A percentile compares a stretch with the other conserved stretches of the same genome.
phyloP scores from a whole-genome alignment of 1,140 invertebrate genomes.

The Habropoda laboriosa region DNA sequence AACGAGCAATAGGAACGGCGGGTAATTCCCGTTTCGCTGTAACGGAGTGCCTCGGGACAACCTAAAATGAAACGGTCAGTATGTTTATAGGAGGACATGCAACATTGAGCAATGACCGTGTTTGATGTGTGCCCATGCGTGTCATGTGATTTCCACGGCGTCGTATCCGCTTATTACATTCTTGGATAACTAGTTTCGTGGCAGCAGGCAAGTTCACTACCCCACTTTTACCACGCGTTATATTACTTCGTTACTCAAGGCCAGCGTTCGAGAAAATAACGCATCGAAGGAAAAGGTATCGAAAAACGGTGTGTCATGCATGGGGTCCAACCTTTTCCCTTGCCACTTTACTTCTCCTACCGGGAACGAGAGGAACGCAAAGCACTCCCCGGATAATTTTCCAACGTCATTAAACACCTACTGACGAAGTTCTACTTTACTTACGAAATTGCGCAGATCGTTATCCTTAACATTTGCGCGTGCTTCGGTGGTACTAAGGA shows the following conservation, averaged over 20 bases:
- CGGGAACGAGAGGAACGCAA: too few relatives aligned
- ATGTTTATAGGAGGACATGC: slow-evolving; percentile 43
- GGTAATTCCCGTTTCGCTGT: neutral
- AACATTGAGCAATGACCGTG: slow-evolving; percentile 70
- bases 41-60: neutral
- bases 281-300: neutral
- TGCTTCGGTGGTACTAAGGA: too few relatives aligned
- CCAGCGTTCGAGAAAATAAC: slow-evolving; percentile 33
- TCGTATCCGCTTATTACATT: slow-evolving; percentile 55
- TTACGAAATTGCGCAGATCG: too few relatives aligned
- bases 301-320: neutral
- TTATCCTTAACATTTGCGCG: too few relatives aligned
- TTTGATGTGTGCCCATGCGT: slow-evolving; percentile 68
- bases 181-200: slow-evolving; percentile 52
- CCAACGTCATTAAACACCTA: too few relatives aligned
- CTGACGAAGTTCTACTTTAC: too few relatives aligned
- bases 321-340: too few relatives aligned
- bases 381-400: too few relatives aligned
- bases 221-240: slow-evolving; percentile 60
- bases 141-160: slow-evolving; percentile 53
- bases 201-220: slow-evolving; percentile 64
- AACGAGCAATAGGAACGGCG: too few relatives aligned
- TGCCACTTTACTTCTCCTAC: too few relatives aligned
- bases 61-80: neutral
- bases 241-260: slow-evolving; percentile 45